Evolutionary conservation across 2,888 invertebrate genomes (phyloP).

Genomic region (Marronus borbonicus): DNA sequence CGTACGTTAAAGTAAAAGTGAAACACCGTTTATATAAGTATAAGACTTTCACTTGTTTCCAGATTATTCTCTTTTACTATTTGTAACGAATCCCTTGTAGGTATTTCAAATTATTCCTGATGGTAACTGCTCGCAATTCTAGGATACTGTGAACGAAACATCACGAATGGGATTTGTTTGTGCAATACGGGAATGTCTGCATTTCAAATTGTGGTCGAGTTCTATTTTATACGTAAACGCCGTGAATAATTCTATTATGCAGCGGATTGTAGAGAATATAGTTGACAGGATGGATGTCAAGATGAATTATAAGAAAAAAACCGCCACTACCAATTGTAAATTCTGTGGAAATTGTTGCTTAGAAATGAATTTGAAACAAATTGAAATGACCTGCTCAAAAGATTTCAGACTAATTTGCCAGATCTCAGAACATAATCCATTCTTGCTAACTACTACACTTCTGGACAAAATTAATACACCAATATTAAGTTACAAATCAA

Average conservation of each 20-base stretch:
- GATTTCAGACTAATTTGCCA: too few relatives aligned
- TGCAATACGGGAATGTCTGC: conserved; percentile 37
- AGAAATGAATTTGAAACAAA: too few relatives aligned
- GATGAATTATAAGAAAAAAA: background rate
- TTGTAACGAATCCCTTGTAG: background rate
- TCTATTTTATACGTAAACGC: conserved; percentile 19
- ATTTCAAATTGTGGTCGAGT: conserved; percentile 34
- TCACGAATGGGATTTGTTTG: conserved; percentile 21
- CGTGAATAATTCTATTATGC: background rate
- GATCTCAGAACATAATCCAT: too few relatives aligned
- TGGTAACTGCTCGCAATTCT: conserved; percentile 28
- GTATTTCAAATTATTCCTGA: background rate
- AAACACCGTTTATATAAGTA: conserved; percentile 20
- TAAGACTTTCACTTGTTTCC: conserved; percentile 52
- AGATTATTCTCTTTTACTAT: conserved; percentile 38
- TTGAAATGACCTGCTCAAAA: too few relatives aligned
- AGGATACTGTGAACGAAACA: conserved; percentile 35
- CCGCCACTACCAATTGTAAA: too few relatives aligned
- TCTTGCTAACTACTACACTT: too few relatives aligned
- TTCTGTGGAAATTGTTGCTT: too few relatives aligned
- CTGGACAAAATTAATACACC: too few relatives aligned
- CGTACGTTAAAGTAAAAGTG: conserved; percentile 43
- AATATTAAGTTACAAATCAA: too few relatives aligned
- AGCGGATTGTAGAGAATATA: background rate
- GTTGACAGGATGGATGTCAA: too few relatives aligned